Evolutionary conservation across 2,113 vertebrate genomes (phyloP), one percentile per base, ranked within the genome.

Genomic region (Heliornis fulica): DNA sequence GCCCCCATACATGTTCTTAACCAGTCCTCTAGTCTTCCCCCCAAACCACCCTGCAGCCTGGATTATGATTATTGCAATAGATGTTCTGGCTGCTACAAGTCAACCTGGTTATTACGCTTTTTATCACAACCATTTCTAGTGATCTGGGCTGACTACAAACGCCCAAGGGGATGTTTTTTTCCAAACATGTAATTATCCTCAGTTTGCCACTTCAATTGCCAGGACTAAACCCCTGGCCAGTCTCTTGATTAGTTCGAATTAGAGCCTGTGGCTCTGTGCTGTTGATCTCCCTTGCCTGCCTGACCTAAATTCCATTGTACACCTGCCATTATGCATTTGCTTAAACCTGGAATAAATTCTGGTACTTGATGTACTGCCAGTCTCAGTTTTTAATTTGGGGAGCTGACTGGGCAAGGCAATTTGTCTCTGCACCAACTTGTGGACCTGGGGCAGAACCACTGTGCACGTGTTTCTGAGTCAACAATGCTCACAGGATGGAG

Each of bases 301-400:
- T 81, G 88, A 90, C 94, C 94, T 92, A 92, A 88, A 96, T 96
- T 96, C 92, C 92, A 72, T 43, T 84, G 83, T 94, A 93, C 90
- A 96, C 93, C 93, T 92, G 92, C 86, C 90, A 82, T 60, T 38
- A 40, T 60, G 64, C 46, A 6, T 94, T 90, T 94, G 63, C 69
- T 92, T 32, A 43, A 90, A 83, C 15, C 79, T 92, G 88, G 93
- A 94, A 94, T 46, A 45, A 70, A 70, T 38, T 43, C 64, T 34
- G 68, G 92, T 40, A 90, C 96, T 94, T 94, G 96, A 94, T 93
- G 96, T 96, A 12, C 93, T 95, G 92, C 94, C 94, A 96, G 94
- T 57, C 36, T 71, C 4, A 1, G 80, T 11, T 41, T 92, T 94
- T 71, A 89, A 70, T 23, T 41, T 9, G 1, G 72, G 85, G 85